phyloP scores from a whole-genome alignment of 2,113 vertebrate species.

The Amphilophus citrinellus region DNA sequence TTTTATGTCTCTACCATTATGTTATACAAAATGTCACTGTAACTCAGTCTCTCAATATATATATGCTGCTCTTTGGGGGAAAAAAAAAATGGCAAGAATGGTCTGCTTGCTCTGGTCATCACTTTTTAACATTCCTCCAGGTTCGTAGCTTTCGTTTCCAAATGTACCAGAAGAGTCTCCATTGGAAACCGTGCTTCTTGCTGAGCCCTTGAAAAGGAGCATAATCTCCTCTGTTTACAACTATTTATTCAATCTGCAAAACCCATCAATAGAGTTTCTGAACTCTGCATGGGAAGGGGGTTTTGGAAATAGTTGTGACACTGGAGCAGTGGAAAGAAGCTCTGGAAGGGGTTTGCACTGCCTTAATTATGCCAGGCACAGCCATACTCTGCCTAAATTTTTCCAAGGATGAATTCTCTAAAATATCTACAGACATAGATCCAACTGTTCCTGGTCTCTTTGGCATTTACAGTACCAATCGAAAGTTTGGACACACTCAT shows the following conservation, averaged over 20 bases:
- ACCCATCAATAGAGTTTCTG: background rate
- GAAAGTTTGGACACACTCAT: too few species aligned
- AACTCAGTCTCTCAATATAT: background rate
- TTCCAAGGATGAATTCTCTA: background rate
- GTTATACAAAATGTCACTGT: background rate
- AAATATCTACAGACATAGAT: background rate
- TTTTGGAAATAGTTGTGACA: background rate
- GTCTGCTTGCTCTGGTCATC: too few species aligned
- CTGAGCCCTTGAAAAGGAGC: background rate
- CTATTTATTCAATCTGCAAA: background rate
- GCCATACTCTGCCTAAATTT: too few species aligned
- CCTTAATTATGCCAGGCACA: too few species aligned
- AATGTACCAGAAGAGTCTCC: background rate
- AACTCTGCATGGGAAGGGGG: background rate
- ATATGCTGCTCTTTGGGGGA: background rate
- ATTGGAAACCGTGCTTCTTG: background rate
- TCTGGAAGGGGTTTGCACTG: too few species aligned
- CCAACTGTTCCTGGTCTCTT: background rate
- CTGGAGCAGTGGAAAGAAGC: too few species aligned
- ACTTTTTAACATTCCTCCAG: too few species aligned
- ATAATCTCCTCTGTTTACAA: background rate
- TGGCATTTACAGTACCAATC: background rate
- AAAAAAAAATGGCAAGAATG: background rate
- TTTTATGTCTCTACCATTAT: background rate
- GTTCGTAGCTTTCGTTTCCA: too few species aligned